Percentiles rank a stretch among this genome's conserved stretches.
phyloP scores from a whole-genome alignment of 2,888 invertebrate genomes.

The Gibbula magus region DNA sequence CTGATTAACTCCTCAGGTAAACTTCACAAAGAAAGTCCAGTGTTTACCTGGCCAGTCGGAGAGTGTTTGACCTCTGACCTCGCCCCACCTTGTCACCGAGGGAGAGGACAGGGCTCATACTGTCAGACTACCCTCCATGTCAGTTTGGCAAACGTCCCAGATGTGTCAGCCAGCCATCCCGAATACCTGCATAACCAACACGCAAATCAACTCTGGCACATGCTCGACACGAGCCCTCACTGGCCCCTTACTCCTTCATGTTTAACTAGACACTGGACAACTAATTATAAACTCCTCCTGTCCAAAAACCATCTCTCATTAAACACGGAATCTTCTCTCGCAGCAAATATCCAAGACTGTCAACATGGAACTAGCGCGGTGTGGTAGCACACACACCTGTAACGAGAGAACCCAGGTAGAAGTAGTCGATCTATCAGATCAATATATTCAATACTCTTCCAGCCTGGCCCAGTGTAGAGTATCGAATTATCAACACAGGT shows the following conservation, averaged over 20 bases:
- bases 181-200: background rate
- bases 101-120: conserved; percentile 15
- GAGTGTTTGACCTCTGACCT: background rate
- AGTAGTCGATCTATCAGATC: background rate
- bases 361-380: background rate
- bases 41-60: no score
- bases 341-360: background rate
- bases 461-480: background rate
- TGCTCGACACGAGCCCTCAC: background rate
- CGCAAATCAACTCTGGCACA: background rate
- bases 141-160: background rate
- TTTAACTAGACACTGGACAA: background rate
- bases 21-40: no score
- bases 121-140: background rate
- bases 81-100: conserved; percentile 41
- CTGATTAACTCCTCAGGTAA: no score
- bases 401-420: background rate
- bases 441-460: background rate
- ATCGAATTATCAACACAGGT: background rate
- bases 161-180: background rate
- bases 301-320: background rate
- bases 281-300: background rate
- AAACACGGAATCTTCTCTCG: background rate
- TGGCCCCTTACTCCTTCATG: background rate
- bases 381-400: background rate